Percentiles rank a stretch among this genome's conserved stretches.
Conservation (phyloP, 1,140 invertebrate genomes). For the Drosophila tristis region DNA sequence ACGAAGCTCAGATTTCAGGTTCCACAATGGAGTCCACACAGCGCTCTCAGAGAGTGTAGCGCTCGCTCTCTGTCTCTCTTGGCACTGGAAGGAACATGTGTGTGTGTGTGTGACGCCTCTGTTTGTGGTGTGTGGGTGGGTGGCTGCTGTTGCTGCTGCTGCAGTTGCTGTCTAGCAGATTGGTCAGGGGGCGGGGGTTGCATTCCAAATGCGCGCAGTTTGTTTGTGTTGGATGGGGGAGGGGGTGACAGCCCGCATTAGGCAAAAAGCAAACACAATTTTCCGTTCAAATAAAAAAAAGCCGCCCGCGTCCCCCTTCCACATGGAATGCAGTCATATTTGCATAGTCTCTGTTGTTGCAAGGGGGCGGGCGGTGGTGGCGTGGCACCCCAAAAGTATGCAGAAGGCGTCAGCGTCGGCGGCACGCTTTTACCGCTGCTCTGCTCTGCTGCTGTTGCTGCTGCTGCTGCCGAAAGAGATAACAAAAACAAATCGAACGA, state of each 20-base stretch:
- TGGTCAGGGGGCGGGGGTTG: constrained; percentile 60
- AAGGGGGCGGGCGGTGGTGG: constrained; percentile 1
- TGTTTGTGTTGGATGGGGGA: neutral
- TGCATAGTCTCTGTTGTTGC: constrained; percentile 41
- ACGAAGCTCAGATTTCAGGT: constrained; percentile 74
- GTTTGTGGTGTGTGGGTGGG: constrained; percentile 32
- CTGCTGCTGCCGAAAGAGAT: constrained; percentile 44
- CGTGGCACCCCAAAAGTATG: constrained; percentile 72
- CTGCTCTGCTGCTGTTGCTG: constrained; percentile 4
- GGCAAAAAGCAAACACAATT: constrained; percentile 48
- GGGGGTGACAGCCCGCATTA: constrained; percentile 47
- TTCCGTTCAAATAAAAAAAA: constrained; percentile 60
- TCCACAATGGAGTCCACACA: constrained; percentile 67
- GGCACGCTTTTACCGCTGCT: no score
- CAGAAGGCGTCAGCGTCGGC: constrained; percentile 41
- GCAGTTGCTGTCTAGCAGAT: constrained; percentile 18
- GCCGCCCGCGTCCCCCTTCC: neutral
- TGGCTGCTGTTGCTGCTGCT: constrained; percentile 27
- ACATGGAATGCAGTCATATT: constrained; percentile 50
- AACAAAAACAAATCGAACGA: constrained; percentile 70
- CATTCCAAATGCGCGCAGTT: constrained; percentile 73
- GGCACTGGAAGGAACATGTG: neutral
- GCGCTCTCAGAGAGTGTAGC: constrained; percentile 3
- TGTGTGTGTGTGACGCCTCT: neutral
- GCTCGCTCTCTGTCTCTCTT: neutral